These are phyloP conservation scores for Seriola aureovittata DNA, from an alignment of 2,113 vertebrate genomes.

Conservation along the genomic window DNA sequence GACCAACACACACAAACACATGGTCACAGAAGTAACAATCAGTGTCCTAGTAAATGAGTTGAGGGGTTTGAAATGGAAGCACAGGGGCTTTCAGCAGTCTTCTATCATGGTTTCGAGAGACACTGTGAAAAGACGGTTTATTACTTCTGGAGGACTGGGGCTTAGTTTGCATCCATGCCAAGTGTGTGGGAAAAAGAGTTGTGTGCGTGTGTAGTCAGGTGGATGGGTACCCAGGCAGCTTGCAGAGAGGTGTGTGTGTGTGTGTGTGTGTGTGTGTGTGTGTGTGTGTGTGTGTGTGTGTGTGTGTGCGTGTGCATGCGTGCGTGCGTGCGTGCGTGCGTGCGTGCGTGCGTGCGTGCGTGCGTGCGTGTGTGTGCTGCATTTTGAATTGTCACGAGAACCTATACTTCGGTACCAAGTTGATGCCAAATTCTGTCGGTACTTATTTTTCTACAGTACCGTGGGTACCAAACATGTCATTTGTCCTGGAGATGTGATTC, in stretches of 20 bases:
- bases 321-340: too few species aligned
- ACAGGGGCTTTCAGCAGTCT: constrained; percentile 55
- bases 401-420: too few species aligned
- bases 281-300: constrained; percentile 5
- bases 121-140: constrained; percentile 74
- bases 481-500: too few species aligned
- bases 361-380: too few species aligned
- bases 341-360: too few species aligned
- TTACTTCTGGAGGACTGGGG: constrained; percentile 81
- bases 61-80: constrained; percentile 65
- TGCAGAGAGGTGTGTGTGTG: too few species aligned
- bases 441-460: too few species aligned
- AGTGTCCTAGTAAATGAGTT: constrained; percentile 66
- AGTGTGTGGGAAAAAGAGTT: constrained; percentile 55
- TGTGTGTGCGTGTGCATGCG: too few species aligned
- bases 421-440: too few species aligned
- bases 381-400: too few species aligned
- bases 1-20: constrained; percentile 13
- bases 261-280: too few species aligned
- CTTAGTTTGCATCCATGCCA: constrained; percentile 66
- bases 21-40: constrained; percentile 47
- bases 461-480: too few species aligned
- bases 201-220: constrained; percentile 43
- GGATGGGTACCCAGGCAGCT: constrained; percentile 50
- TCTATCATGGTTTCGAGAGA: constrained; percentile 68